Conservation (phyloP, 2,888 invertebrate genomes). For the Tinea trinotella region DNA sequence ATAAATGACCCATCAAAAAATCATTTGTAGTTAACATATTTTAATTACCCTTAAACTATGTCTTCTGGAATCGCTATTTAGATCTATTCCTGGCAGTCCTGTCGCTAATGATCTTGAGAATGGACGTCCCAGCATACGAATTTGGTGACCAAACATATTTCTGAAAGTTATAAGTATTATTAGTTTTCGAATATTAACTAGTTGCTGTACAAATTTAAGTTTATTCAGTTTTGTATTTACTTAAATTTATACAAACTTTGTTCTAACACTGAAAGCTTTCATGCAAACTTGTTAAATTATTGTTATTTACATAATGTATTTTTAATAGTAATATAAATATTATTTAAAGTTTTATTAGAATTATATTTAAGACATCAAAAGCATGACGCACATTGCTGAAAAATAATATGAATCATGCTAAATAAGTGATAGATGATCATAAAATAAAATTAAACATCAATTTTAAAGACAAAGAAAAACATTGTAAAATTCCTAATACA, state of each 20-base stretch:
- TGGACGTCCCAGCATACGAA: constrained; percentile 76
- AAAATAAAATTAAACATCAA: constrained; percentile 35
- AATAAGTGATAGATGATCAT: constrained; percentile 39
- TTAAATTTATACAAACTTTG: constrained; percentile 41
- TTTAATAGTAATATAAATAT: neutral
- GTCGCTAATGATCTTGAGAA: constrained; percentile 77
- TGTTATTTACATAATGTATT: neutral
- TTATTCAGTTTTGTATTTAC: constrained; percentile 25
- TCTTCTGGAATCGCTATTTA: constrained; percentile 66
- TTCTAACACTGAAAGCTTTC: constrained; percentile 65
- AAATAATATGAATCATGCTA: constrained; percentile 61
- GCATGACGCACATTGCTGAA: constrained; percentile 64
- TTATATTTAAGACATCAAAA: constrained; percentile 53
- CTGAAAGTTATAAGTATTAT: constrained; percentile 48
- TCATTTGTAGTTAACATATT: no score
- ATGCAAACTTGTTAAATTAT: constrained; percentile 38
- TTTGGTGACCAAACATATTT: constrained; percentile 75
- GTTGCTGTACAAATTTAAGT: constrained; percentile 27
- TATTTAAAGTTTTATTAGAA: neutral
- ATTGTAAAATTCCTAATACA: constrained; percentile 29
- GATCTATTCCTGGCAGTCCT: constrained; percentile 66
- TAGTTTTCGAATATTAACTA: neutral
- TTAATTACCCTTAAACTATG: constrained; percentile 73
- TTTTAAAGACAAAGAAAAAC: constrained; percentile 48
- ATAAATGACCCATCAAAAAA: no score